A percentile compares a stretch with the other conserved stretches of the same genome.
These are phyloP conservation scores for Anastrepha obliqua DNA, from an alignment of 1,140 invertebrate species.

Conservation along the genomic window DNA sequence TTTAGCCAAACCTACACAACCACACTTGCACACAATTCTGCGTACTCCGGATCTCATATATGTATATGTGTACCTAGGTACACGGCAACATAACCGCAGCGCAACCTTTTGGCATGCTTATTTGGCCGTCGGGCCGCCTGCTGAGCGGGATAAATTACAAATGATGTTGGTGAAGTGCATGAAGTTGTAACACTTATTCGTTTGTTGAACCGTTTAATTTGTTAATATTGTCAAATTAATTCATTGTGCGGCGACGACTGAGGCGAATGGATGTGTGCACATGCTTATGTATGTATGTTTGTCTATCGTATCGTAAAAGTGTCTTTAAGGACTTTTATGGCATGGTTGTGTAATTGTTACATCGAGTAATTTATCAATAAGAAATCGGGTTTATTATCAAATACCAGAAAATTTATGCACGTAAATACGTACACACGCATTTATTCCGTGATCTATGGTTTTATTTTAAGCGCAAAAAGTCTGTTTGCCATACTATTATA, in stretches of 20 bases:
- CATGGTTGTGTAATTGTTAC: no score
- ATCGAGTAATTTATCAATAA: no score
- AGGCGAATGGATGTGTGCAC: neutral
- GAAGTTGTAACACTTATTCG: constrained; percentile 57
- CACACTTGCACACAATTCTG: neutral
- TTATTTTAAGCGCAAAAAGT: no score
- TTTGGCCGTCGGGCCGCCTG: constrained; percentile 64
- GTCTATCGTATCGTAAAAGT: no score
- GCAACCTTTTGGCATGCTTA: neutral
- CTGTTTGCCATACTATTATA: no score
- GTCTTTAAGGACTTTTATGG: no score
- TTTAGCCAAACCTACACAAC: constrained; percentile 32
- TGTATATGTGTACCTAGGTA: no score
- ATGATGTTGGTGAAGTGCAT: constrained; percentile 71
- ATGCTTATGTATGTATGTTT: neutral
- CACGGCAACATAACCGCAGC: neutral
- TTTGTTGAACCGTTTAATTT: constrained; percentile 72
- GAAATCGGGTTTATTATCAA: no score
- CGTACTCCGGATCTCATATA: neutral
- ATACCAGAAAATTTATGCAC: no score
- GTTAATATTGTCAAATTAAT: constrained; percentile 74
- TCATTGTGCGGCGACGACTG: constrained; percentile 56
- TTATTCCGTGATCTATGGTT: no score
- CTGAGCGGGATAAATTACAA: constrained; percentile 73
- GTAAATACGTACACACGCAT: no score